These are phyloP conservation scores for Polymixis lichenea DNA, from an alignment of 2,888 invertebrate genomes.

Conservation along the genomic window DNA sequence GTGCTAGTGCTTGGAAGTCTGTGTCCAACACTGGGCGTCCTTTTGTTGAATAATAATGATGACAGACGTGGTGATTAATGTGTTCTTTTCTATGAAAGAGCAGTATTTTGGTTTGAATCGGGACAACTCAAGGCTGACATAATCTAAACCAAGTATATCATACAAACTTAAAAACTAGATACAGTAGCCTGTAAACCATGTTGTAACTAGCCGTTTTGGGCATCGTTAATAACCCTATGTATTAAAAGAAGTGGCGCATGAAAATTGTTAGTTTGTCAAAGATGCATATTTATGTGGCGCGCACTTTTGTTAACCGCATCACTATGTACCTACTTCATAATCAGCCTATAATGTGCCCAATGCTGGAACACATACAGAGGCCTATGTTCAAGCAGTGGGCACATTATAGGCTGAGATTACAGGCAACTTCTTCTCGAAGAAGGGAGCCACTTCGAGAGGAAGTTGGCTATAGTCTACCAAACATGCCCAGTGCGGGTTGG, in stretches of 20 bases:
- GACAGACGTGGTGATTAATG: not conserved
- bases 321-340: not conserved
- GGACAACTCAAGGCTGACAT: not conserved
- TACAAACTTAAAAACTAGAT: not conserved
- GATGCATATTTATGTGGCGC: not conserved
- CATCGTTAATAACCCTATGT: not conserved
- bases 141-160: not conserved
- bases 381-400: too few relatives aligned
- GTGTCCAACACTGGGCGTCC: too few relatives aligned
- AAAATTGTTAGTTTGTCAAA: not conserved
- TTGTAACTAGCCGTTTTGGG: not conserved
- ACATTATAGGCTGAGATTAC: too few relatives aligned
- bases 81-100: not conserved
- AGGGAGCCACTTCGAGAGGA: too few relatives aligned
- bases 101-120: not conserved
- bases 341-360: too few relatives aligned
- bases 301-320: not conserved
- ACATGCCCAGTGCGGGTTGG: too few relatives aligned
- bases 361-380: too few relatives aligned
- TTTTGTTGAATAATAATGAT: too few relatives aligned
- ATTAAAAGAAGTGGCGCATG: not conserved
- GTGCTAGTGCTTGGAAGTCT: too few relatives aligned
- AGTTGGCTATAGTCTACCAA: too few relatives aligned
- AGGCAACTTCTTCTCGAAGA: too few relatives aligned
- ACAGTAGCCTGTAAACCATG: too few relatives aligned